phyloP scores from a whole-genome alignment of 2,888 invertebrate genomes.

The Stictocephala bisonia region DNA sequence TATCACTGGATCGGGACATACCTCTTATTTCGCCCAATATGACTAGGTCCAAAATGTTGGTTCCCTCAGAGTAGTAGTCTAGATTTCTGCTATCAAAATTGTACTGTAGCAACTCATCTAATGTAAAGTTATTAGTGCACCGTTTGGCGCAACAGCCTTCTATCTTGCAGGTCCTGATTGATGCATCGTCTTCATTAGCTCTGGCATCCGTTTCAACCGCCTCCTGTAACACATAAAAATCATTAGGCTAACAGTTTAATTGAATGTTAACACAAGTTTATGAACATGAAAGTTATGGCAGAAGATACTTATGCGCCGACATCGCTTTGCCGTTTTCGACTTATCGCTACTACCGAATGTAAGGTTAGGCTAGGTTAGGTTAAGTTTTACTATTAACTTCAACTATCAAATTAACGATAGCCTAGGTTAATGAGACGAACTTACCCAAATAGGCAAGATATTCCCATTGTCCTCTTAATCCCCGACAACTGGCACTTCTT shows the following conservation, averaged over 20 bases:
- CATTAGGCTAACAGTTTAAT: slow-evolving; percentile 19
- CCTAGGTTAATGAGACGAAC: too few relatives aligned
- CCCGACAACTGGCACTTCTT: neutral
- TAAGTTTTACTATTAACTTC: neutral
- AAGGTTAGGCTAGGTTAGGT: too few relatives aligned
- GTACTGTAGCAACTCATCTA: slow-evolving; percentile 20
- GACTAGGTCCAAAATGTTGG: slow-evolving; percentile 23
- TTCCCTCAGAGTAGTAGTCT: slow-evolving; percentile 23
- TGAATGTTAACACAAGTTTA: slow-evolving; percentile 14
- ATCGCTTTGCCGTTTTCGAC: too few relatives aligned
- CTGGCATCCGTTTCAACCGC: slow-evolving; percentile 22
- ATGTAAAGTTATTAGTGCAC: slow-evolving; percentile 14
- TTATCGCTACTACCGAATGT: too few relatives aligned
- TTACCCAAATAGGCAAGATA: too few relatives aligned
- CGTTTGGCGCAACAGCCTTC: slow-evolving; percentile 28
- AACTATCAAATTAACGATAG: slow-evolving; percentile 13
- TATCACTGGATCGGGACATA: slow-evolving; percentile 21
- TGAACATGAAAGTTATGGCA: slow-evolving; percentile 1
- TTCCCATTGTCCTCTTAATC: neutral
- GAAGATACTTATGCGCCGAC: too few relatives aligned
- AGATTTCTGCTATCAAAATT: slow-evolving; percentile 31
- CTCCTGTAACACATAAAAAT: slow-evolving; percentile 12
- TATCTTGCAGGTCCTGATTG: slow-evolving; percentile 26
- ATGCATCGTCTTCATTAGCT: slow-evolving; percentile 22
- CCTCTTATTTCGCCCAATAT: slow-evolving; percentile 6